These are phyloP conservation scores for Blennius ocellaris DNA, from an alignment of 2,113 vertebrate genomes.

Conservation along the genomic window DNA sequence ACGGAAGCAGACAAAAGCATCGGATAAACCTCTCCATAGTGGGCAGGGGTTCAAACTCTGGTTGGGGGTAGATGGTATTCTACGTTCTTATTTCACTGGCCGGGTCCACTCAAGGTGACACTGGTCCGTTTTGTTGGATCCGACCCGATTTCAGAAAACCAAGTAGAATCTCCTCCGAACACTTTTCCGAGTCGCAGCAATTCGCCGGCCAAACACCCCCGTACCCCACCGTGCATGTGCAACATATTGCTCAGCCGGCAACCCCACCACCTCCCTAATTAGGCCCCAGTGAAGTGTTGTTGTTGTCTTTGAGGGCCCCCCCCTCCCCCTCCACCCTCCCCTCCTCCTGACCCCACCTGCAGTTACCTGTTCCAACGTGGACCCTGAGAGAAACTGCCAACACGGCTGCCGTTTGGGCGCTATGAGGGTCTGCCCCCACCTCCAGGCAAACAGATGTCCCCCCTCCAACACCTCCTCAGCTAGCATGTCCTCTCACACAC, in stretches of 20 bases:
- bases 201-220: constrained; percentile 8
- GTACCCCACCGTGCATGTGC: constrained; percentile 27
- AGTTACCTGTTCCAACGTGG: constrained; percentile 64
- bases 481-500: constrained; percentile 40
- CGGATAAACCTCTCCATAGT: too few relatives aligned
- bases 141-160: too few relatives aligned
- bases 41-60: too few relatives aligned
- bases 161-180: neutral
- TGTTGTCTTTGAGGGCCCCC: constrained; percentile 77
- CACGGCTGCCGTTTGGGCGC: constrained; percentile 54
- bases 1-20: too few relatives aligned
- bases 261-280: constrained; percentile 52
- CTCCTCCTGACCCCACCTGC: constrained; percentile 60
- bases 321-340: too few relatives aligned
- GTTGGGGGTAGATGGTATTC: too few relatives aligned
- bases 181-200: neutral
- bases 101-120: too few relatives aligned
- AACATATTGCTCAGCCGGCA: constrained; percentile 55
- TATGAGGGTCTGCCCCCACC: constrained; percentile 71
- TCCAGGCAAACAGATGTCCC: constrained; percentile 83
- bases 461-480: constrained; percentile 33
- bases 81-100: too few relatives aligned
- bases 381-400: constrained; percentile 53
- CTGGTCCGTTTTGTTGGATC: too few relatives aligned
- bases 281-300: constrained; percentile 67